A percentile compares a stretch with the other conserved stretches of the same genome.
These are phyloP conservation scores for Dendrolimus punctatus DNA, from an alignment of 1,140 invertebrate species.

Conservation along the genomic window DNA sequence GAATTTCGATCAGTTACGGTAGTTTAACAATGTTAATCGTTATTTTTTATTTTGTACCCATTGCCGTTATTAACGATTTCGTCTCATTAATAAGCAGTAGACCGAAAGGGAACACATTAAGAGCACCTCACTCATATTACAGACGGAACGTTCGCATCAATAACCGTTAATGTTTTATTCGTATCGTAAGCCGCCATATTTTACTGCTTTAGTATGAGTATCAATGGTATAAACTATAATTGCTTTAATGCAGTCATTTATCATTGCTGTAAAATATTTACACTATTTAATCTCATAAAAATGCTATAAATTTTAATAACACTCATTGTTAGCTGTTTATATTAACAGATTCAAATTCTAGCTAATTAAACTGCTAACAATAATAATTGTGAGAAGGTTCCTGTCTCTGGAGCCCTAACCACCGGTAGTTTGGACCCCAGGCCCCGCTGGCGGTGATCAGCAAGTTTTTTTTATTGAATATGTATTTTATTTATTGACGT, in stretches of 20 bases:
- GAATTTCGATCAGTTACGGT: slow-evolving; percentile 61
- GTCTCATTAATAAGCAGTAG: slow-evolving; percentile 61
- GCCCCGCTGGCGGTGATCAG: too few species aligned
- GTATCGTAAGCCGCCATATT: slow-evolving; percentile 10
- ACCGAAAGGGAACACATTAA: slow-evolving; percentile 49
- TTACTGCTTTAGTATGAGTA: slow-evolving; percentile 8
- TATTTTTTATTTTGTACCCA: slow-evolving; percentile 52
- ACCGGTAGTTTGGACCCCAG: too few species aligned
- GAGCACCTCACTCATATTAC: slow-evolving; percentile 28
- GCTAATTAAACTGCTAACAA: too few species aligned
- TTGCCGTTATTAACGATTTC: slow-evolving; percentile 61
- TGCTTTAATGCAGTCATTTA: slow-evolving; percentile 8
- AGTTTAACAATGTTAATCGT: slow-evolving; percentile 64
- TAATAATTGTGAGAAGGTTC: too few species aligned
- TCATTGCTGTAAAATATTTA: slow-evolving; percentile 2
- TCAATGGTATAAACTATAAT: slow-evolving; percentile 11
- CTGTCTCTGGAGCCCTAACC: too few species aligned
- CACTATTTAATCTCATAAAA: too few species aligned
- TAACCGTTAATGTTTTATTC: slow-evolving; percentile 47
- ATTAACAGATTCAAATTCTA: too few species aligned
- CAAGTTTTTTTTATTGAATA: too few species aligned
- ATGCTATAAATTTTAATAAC: too few species aligned
- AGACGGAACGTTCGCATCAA: slow-evolving; percentile 40
- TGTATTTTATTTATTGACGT: too few species aligned
- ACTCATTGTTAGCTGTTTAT: too few species aligned